Percentiles rank a stretch among this genome's conserved stretches.
Conservation (phyloP, 2,888 invertebrate species). For the Ophion slaviceki region DNA sequence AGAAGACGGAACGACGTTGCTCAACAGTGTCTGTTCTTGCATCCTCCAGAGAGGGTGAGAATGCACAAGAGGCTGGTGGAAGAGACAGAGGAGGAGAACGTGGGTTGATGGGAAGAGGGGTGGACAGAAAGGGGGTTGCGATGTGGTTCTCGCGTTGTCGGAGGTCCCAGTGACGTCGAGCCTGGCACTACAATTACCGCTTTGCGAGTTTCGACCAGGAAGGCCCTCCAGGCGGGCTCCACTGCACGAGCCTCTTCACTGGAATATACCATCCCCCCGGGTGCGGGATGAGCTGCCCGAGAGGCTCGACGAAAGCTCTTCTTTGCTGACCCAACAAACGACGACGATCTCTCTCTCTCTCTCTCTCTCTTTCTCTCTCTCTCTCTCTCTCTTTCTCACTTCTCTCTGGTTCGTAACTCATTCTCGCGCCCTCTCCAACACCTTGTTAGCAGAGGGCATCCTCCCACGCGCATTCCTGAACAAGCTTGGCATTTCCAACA, state of each 20-base stretch:
- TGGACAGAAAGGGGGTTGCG: slow-evolving; percentile 50
- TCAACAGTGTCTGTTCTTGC: background rate
- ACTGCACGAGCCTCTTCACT: slow-evolving; percentile 61
- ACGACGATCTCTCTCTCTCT: slow-evolving; percentile 56
- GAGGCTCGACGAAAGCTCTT: slow-evolving; percentile 66
- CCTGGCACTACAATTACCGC: slow-evolving; percentile 80
- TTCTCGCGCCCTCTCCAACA: slow-evolving; percentile 73
- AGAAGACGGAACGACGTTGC: background rate
- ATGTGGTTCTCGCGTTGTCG: slow-evolving; percentile 56
- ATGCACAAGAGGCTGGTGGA: background rate
- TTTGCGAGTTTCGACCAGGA: slow-evolving; percentile 73
- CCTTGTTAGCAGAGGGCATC: slow-evolving; percentile 77
- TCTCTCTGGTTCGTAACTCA: slow-evolving; percentile 55
- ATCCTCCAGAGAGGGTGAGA: background rate
- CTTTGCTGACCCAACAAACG: slow-evolving; percentile 75
- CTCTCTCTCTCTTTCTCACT: slow-evolving; percentile 13
- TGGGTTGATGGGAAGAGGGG: slow-evolving; percentile 5
- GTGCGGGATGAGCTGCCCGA: slow-evolving; percentile 58
- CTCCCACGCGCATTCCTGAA: slow-evolving; percentile 66
- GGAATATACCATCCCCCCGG: slow-evolving; percentile 11
- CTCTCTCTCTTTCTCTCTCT: slow-evolving; percentile 41
- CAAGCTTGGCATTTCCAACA: slow-evolving; percentile 57
- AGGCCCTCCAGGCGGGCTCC: slow-evolving; percentile 74
- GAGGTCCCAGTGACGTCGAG: slow-evolving; percentile 56
- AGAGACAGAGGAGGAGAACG: background rate